Evolutionary conservation across 2,113 vertebrate species (phyloP).

Genomic region (Geococcyx californianus): DNA sequence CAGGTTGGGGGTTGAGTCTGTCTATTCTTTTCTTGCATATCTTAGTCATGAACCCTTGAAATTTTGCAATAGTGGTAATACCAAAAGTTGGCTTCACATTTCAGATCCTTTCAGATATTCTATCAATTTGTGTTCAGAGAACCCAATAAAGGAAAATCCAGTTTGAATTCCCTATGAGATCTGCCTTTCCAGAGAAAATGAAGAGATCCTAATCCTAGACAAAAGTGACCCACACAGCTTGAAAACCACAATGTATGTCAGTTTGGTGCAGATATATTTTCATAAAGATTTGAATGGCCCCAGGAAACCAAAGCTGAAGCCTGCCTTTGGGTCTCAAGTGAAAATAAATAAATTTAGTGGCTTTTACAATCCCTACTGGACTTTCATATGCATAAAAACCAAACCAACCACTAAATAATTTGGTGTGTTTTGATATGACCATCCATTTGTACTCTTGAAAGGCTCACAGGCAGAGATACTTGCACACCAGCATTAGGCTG

Average conservation of each 20-base stretch:
- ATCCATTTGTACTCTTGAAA: neutral
- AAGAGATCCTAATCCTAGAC: neutral
- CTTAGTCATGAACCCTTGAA: neutral
- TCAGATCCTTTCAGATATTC: neutral
- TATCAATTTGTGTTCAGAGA: neutral
- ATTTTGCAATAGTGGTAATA: neutral
- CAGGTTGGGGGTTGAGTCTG: neutral
- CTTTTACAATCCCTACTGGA: neutral
- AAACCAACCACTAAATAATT: neutral
- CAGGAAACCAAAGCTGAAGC: neutral
- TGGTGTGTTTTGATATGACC: neutral
- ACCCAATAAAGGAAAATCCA: neutral
- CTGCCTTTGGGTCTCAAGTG: neutral
- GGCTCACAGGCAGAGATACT: neutral
- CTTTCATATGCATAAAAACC: neutral
- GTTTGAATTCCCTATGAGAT: accelerated
- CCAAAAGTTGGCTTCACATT: neutral
- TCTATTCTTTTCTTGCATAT: neutral
- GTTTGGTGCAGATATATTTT: neutral
- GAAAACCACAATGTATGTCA: neutral
- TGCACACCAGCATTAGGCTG: neutral
- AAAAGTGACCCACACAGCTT: neutral
- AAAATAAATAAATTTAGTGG: neutral
- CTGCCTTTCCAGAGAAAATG: neutral
- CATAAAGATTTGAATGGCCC: neutral